phyloP scores from a whole-genome alignment of 2,113 vertebrate genomes.

The Sarotherodon lohbergeri region DNA sequence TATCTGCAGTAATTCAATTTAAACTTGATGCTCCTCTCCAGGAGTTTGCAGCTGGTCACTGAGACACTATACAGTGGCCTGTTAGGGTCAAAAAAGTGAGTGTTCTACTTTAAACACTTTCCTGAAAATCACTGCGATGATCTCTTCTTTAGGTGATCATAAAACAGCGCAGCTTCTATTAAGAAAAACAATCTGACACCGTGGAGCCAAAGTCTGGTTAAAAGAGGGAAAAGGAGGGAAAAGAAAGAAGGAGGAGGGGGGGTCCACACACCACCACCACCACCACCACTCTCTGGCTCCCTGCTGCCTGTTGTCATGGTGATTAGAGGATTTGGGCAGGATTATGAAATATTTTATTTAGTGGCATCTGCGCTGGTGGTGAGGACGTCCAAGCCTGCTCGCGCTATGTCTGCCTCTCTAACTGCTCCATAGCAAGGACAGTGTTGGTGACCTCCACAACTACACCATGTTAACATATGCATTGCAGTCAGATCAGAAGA shows the following conservation, averaged over 20 bases:
- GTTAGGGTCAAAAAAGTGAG: not conserved
- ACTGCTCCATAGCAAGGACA: conserved; percentile 17
- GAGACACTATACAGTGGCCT: not conserved
- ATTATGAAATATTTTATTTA: conserved; percentile 80
- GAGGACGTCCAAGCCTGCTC: conserved; percentile 53
- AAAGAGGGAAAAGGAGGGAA: not conserved
- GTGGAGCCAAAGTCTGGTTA: conserved; percentile 8
- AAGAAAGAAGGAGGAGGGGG: not conserved
- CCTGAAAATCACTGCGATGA: not conserved
- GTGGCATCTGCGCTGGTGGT: conserved; percentile 72
- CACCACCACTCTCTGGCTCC: conserved; percentile 58
- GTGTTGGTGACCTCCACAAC: conserved; percentile 4
- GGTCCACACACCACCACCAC: conserved; percentile 55
- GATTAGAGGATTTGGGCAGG: conserved; percentile 78
- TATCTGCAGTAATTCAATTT: not conserved
- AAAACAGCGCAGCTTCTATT: not conserved
- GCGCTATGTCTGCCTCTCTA: conserved; percentile 5
- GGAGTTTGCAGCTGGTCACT: not conserved
- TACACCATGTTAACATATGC: not conserved
- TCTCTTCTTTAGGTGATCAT: not conserved
- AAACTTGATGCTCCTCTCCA: not conserved
- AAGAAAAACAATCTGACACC: not conserved
- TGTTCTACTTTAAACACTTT: not conserved
- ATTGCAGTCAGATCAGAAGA: not conserved
- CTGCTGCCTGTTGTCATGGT: conserved; percentile 80